phyloP scores from a whole-genome alignment of 2,888 invertebrate genomes.

The Diarsia mendica region DNA sequence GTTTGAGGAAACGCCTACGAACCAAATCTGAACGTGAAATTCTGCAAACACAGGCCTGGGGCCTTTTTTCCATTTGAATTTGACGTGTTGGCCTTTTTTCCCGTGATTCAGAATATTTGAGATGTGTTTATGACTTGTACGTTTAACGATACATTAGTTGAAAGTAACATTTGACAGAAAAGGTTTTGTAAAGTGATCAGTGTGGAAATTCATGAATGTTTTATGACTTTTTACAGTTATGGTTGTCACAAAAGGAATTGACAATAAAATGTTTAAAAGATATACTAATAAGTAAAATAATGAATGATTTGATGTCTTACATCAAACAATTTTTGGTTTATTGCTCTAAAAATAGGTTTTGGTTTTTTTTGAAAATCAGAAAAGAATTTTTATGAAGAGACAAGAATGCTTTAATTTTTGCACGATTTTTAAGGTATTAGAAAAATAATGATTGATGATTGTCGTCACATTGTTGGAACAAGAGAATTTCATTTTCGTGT shows the following conservation, averaged over 20 bases:
- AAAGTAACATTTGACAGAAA: background rate
- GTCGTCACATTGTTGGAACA: background rate
- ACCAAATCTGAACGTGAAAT: conserved; percentile 48
- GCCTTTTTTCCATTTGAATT: conserved; percentile 32
- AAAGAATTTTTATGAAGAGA: background rate
- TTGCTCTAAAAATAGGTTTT: background rate
- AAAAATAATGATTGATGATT: background rate
- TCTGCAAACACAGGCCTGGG: conserved; percentile 37
- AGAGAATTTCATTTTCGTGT: conserved; percentile 1
- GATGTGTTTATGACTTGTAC: background rate
- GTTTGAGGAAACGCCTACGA: conserved; percentile 37
- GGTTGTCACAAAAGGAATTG: background rate
- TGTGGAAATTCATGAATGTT: background rate
- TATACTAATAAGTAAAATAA: background rate
- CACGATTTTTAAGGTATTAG: background rate
- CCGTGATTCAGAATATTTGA: background rate
- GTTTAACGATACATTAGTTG: background rate
- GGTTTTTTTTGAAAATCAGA: background rate
- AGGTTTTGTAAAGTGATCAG: background rate
- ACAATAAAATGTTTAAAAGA: background rate
- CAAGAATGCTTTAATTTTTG: background rate
- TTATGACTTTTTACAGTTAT: background rate
- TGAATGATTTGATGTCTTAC: background rate
- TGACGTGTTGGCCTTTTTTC: background rate
- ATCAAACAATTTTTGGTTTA: background rate